Percentiles rank a stretch among this genome's conserved stretches.
phyloP scores from a whole-genome alignment of 2,113 vertebrate genomes.

The Brienomyrus longianalis region DNA sequence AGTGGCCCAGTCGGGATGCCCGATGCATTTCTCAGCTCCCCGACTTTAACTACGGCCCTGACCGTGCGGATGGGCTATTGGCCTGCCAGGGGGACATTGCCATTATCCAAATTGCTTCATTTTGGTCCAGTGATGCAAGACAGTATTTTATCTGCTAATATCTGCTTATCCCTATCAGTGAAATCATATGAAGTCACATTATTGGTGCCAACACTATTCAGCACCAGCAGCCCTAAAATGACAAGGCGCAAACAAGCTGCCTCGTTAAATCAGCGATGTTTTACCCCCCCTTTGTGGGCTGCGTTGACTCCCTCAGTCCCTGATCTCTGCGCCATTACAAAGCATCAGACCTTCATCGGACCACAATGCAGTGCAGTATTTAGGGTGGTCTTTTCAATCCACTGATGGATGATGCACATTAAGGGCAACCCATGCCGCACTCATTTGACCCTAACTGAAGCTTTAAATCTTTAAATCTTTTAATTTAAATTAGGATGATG shows the following conservation, averaged over 20 bases:
- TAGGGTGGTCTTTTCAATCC: background rate
- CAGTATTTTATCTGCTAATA: background rate
- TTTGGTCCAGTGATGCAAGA: background rate
- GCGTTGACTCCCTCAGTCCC: background rate
- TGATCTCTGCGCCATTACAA: background rate
- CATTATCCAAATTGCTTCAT: constrained; percentile 10
- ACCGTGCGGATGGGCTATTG: background rate
- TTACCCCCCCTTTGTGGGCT: background rate
- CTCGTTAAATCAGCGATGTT: background rate
- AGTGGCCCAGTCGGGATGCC: background rate
- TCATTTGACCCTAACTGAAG: background rate
- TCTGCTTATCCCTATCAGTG: background rate
- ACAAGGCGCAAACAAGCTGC: background rate
- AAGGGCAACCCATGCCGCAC: background rate
- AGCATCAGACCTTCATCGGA: background rate
- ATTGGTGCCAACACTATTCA: background rate
- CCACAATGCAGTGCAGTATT: background rate
- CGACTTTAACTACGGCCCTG: background rate
- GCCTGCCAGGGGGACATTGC: background rate
- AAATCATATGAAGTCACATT: no score
- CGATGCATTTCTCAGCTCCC: background rate
- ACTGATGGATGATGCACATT: background rate
- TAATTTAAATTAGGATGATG: background rate
- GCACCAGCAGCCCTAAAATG: background rate
- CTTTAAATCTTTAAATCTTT: background rate